Percentiles rank a stretch among this genome's conserved stretches.
These are phyloP conservation scores for Polypedilum vanderplanki DNA, from an alignment of 1,140 invertebrate species.

Conservation along the genomic window DNA sequence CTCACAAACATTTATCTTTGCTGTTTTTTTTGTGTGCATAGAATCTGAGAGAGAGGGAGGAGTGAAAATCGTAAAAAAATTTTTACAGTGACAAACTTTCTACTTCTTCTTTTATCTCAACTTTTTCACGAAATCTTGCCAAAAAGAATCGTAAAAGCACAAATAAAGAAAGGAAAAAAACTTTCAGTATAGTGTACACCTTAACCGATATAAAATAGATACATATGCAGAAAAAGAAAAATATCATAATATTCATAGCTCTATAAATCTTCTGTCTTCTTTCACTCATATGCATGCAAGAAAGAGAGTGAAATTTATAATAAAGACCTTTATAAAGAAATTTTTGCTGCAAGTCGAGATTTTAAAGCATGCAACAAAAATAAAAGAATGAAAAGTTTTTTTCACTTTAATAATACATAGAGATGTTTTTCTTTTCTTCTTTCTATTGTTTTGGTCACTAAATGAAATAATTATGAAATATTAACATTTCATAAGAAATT, in stretches of 20 bases:
- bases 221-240: not conserved
- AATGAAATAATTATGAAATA: too few relatives aligned
- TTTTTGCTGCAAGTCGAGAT: not conserved
- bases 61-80: not conserved
- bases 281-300: not conserved
- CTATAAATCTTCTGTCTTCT: not conserved
- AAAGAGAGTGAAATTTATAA: not conserved
- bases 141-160: too few relatives aligned
- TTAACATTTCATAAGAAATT: too few relatives aligned
- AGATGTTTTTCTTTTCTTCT: too few relatives aligned
- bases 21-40: too few relatives aligned
- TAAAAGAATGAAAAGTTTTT: not conserved
- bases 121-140: not conserved
- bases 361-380: not conserved
- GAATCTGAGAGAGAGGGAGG: not conserved
- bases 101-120: not conserved
- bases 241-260: not conserved
- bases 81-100: not conserved
- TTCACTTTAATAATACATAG: too few relatives aligned
- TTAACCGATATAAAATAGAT: too few relatives aligned
- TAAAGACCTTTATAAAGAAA: not conserved
- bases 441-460: too few relatives aligned
- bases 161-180: too few relatives aligned
- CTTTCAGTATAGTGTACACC: too few relatives aligned
- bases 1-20: not conserved